These are phyloP conservation scores for Ruditapes philippinarum DNA, from an alignment of 1,140 invertebrate genomes.

Conservation along the genomic window DNA sequence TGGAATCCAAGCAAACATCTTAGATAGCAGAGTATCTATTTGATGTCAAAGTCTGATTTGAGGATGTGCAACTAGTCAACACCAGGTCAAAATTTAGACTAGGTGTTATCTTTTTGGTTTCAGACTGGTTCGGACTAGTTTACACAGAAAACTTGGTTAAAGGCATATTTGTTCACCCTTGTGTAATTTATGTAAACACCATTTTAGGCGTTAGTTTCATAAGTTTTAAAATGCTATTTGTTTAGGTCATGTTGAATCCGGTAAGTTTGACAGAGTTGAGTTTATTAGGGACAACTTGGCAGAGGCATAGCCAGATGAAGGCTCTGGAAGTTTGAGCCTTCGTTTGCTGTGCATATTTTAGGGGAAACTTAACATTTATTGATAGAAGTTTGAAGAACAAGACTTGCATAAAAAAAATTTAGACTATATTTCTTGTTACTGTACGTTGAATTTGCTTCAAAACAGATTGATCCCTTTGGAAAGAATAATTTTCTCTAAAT, in stretches of 20 bases:
- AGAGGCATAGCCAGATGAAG: conserved; percentile 14
- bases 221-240: conserved; percentile 13
- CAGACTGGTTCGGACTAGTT: not conserved
- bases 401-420: no score
- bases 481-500: not conserved
- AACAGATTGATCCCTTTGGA: no score
- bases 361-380: no score
- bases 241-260: conserved; percentile 1
- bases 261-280: not conserved
- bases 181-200: no score
- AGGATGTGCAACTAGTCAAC: not conserved
- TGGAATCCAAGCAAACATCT: not conserved
- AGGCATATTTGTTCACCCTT: not conserved
- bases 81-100: not conserved
- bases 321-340: not conserved
- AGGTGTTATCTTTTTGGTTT: not conserved
- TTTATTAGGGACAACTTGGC: not conserved
- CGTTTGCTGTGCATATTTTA: not conserved
- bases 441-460: no score
- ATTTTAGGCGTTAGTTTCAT: not conserved
- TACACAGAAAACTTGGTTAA: not conserved
- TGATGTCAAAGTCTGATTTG: not conserved
- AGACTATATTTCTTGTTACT: no score
- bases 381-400: no score
- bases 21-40: not conserved